A percentile compares a stretch with the other conserved stretches of the same genome.
Evolutionary conservation across 2,113 vertebrate genomes (phyloP).

Genomic region (Ellobius talpinus): DNA sequence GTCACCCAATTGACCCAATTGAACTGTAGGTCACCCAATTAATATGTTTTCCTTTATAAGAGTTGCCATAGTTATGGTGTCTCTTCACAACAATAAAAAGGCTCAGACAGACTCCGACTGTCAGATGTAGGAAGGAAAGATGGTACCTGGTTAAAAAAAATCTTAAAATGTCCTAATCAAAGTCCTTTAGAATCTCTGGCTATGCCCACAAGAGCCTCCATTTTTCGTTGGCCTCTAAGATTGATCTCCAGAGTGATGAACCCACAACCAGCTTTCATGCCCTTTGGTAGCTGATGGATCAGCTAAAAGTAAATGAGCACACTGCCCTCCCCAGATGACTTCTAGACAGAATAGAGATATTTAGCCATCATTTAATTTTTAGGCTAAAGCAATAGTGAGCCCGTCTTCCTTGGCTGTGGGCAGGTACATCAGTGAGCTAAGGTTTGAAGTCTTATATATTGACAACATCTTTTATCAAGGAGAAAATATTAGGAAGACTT

Average conservation of each 20-base stretch:
- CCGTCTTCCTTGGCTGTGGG: background rate
- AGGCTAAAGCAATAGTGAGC: background rate
- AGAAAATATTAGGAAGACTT: background rate
- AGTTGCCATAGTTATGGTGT: too few relatives aligned
- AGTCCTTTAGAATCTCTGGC: background rate
- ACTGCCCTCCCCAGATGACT: background rate
- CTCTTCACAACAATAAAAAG: too few relatives aligned
- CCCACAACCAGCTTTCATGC: background rate
- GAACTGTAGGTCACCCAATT: too few relatives aligned
- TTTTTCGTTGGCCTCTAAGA: background rate
- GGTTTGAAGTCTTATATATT: background rate
- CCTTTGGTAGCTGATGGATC: background rate
- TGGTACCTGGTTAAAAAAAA: background rate
- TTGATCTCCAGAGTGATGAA: background rate
- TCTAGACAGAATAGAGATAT: background rate
- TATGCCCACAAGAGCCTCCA: background rate
- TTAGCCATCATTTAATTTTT: background rate
- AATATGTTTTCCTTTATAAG: too few relatives aligned
- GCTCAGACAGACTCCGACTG: background rate
- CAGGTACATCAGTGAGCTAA: background rate
- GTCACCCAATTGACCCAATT: too few relatives aligned
- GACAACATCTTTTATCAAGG: background rate
- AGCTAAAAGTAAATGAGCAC: background rate
- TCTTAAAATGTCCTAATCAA: background rate
- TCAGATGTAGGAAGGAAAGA: background rate